Evolutionary conservation across 2,888 invertebrate genomes (phyloP), one percentile per base, ranked within the genome.

Genomic region (Ryuthela nishihirai): DNA sequence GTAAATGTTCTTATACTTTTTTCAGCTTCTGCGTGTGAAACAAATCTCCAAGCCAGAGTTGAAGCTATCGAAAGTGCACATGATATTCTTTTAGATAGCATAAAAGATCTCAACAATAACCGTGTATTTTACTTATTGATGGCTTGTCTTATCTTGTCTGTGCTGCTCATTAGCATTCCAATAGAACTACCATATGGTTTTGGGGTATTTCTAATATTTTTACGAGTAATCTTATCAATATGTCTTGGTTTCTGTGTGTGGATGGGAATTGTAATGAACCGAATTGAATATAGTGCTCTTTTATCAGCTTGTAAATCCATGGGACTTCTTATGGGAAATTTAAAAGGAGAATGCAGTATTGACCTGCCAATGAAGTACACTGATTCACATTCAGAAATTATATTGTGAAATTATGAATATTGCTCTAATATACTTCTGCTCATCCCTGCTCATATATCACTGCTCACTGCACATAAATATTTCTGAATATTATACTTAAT

Each of bases 211-310:
- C 23, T 63, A 3, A 21, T 63, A 3, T 41, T 49, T 18, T 26
- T 63, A 17, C 26, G 81, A 80, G 53, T 65, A 7, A 21, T 66
- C 17, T 38, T 64, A 6, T 63, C 65, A 17, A n/a, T 67, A n/a
- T 9, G 53, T 12, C 45, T 69, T 36, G 59, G 49, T 3, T 89
- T 87, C 70, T 81, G 80, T 62, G 64, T 87, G 17, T 79, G 87
- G 65, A 88, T 88, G 89, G 87, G 84, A 26, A 81, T 85, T 0
- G 71, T 91, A 63, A 90, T 90, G 89, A 86, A 88, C 72, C 80
- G 80, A 65, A 85, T 88, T 64, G 91, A 91, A 73, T 79, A 79
- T 66, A 87, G 90, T 74, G 86, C 85, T 36, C 77, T 88, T 15
- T 79, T 84, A 67, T 84, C 88, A n/a, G 85, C 85, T 6, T 80